Evolutionary conservation across 2,888 invertebrate species (phyloP), one percentile per base, ranked within the genome.

Genomic region (Drosophila percnosoma): DNA sequence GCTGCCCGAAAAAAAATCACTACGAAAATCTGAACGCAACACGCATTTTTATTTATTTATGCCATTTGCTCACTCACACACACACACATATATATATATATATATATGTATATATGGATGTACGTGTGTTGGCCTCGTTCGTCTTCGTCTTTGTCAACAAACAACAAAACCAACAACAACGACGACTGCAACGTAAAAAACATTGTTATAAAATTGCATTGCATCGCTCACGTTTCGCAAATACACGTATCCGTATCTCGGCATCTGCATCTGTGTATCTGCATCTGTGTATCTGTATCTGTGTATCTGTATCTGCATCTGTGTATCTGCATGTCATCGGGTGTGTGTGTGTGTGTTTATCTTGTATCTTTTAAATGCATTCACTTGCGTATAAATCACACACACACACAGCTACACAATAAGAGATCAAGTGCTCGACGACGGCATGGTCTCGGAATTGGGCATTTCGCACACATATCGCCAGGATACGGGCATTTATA

Each of bases 401-500:
- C 73, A 72, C 73, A 63, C 73, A 34, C 55, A 63, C 69, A 73
- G 96, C 90, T 97, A 96, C 91, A 95, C 96, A 52, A 95, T 96
- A 78, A 94, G 96, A 69, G 96, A 96, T 91, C 96, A 97, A 93
- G 94, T 95, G 29, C 93, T 97, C 69, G 96, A 96, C 80, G 96
- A 96, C 90, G 97, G 97, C 34, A 95, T 96, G 93, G 96, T 97
- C 61, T 98, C 98, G 2, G 96, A 97, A 91, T 94, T 98, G 79
- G 96, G 97, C 77, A 96, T 98, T 79, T 94, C 96, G 71, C 96
- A 97, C 84, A 97, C 97, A 18, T 96, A 96, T 85, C 94, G 98
- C 69, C 97, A 97, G 91, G 98, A 98, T 93, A 97, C 98, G 0
- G 98, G 98, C 13, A 95, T 97, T 61, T 96, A 98, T 92, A 96